These are phyloP conservation scores for Volucella inflata DNA, from an alignment of 2,888 invertebrate species.

Conservation along the genomic window DNA sequence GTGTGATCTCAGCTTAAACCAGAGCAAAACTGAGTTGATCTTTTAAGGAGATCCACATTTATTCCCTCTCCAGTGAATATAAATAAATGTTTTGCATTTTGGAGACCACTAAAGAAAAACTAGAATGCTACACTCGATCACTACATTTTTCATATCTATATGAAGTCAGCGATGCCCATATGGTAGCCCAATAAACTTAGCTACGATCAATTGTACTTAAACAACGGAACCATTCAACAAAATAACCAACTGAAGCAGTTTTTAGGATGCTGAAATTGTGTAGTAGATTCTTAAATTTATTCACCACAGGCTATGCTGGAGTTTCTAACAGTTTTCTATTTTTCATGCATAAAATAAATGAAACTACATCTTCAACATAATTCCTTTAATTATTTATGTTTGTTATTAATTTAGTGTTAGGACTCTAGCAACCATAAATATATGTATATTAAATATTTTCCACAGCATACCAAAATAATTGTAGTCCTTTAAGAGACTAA, in stretches of 20 bases:
- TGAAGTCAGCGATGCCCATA: too few relatives aligned
- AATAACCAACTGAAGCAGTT: too few relatives aligned
- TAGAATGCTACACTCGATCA: too few relatives aligned
- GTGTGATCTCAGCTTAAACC: too few relatives aligned
- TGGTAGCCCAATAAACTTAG: too few relatives aligned
- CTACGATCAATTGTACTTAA: too few relatives aligned
- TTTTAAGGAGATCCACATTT: neutral
- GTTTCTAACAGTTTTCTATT: neutral
- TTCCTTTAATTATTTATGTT: constrained; percentile 36
- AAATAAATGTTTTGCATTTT: neutral
- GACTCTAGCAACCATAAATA: constrained; percentile 65
- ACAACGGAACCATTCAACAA: too few relatives aligned
- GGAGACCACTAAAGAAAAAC: neutral
- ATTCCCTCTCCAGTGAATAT: neutral
- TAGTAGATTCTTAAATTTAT: too few relatives aligned
- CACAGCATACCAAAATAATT: constrained; percentile 72
- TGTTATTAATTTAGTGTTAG: constrained; percentile 48
- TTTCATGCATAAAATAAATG: neutral
- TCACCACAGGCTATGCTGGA: too few relatives aligned
- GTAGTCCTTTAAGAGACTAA: constrained; percentile 64
- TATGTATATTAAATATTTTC: constrained; percentile 71
- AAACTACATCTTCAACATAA: constrained; percentile 52
- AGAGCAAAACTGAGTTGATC: too few relatives aligned
- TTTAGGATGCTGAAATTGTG: too few relatives aligned
- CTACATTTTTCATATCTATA: too few relatives aligned